A percentile compares a stretch with the other conserved stretches of the same genome.
Conservation (phyloP, 23 tunicate genomes). For the Trididemnum nubilum region DNA sequence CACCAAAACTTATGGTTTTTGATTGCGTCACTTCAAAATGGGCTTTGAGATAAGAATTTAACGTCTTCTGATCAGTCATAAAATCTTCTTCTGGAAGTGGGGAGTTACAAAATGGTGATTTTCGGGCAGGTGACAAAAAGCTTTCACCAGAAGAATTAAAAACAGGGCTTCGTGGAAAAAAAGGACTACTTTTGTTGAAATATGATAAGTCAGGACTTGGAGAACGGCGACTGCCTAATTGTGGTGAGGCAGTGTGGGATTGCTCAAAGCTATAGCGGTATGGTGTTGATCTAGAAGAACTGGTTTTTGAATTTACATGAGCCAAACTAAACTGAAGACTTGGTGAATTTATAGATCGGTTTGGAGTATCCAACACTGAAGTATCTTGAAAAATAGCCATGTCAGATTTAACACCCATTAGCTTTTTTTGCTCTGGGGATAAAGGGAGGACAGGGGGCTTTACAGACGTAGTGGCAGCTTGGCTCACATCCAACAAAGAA, state of each 20-base stretch:
- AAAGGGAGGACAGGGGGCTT: neutral
- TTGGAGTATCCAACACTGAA: neutral
- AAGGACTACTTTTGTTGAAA: constrained; percentile 19
- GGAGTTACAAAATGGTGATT: constrained; percentile 40
- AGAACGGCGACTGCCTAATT: neutral
- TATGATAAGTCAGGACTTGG: neutral
- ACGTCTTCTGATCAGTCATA: constrained; percentile 54
- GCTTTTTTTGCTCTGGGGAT: constrained; percentile 45
- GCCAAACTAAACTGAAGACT: neutral
- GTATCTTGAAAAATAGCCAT: neutral
- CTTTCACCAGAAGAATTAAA: constrained; percentile 57
- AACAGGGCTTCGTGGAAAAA: constrained; percentile 18
- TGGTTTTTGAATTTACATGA: neutral
- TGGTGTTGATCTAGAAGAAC: neutral
- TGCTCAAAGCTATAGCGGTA: neutral
- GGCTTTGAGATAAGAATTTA: constrained; percentile 39
- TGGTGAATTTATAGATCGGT: neutral
- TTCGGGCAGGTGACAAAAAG: constrained; percentile 23
- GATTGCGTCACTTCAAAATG: constrained; percentile 35
- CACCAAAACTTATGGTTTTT: neutral
- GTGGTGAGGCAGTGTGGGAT: neutral
- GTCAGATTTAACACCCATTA: constrained; percentile 52
- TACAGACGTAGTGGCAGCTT: constrained; percentile 22
- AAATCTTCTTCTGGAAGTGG: constrained; percentile 46
- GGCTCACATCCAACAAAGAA: constrained; percentile 37